Conservation (phyloP, 2,888 invertebrate genomes). For the Malthinus seriepunctatus region DNA sequence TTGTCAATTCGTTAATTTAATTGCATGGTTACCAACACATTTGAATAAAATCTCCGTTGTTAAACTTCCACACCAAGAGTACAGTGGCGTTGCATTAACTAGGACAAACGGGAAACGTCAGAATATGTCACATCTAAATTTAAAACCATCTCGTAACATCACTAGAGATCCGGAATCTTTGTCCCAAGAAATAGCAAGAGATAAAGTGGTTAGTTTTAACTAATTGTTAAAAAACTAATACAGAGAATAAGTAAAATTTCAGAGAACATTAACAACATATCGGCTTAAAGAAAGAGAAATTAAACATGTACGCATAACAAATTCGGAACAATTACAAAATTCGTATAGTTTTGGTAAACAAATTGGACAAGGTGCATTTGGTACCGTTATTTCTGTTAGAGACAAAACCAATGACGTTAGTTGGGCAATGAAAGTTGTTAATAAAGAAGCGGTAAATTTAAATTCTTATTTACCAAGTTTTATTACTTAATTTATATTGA, state of each 20-base stretch:
- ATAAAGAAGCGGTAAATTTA: slow-evolving; percentile 45
- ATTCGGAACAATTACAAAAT: slow-evolving; percentile 45
- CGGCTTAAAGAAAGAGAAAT: slow-evolving; percentile 40
- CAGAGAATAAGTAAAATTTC: background rate
- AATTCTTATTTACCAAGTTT: background rate
- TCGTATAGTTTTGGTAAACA: slow-evolving; percentile 49
- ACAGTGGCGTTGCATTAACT: too few species aligned
- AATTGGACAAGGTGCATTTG: slow-evolving; percentile 54
- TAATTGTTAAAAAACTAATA: too few species aligned
- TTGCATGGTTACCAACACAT: too few species aligned
- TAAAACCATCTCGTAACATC: background rate
- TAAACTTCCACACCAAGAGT: too few species aligned
- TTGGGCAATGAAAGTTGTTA: slow-evolving; percentile 55
- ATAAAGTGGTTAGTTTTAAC: too few species aligned
- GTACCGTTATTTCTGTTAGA: slow-evolving; percentile 49
- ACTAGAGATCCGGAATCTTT: background rate
- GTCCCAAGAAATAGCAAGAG: too few species aligned
- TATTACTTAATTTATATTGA: slow-evolving; percentile 1
- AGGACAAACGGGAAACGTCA: too few species aligned
- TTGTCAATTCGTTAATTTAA: too few species aligned
- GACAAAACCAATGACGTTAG: slow-evolving; percentile 45
- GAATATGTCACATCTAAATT: too few species aligned
- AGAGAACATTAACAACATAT: background rate
- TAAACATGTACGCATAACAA: slow-evolving; percentile 48
- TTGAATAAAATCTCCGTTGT: too few species aligned